Evolutionary conservation across 2,888 invertebrate species (phyloP).

Genomic region (Sarcophaga rosellei): DNA sequence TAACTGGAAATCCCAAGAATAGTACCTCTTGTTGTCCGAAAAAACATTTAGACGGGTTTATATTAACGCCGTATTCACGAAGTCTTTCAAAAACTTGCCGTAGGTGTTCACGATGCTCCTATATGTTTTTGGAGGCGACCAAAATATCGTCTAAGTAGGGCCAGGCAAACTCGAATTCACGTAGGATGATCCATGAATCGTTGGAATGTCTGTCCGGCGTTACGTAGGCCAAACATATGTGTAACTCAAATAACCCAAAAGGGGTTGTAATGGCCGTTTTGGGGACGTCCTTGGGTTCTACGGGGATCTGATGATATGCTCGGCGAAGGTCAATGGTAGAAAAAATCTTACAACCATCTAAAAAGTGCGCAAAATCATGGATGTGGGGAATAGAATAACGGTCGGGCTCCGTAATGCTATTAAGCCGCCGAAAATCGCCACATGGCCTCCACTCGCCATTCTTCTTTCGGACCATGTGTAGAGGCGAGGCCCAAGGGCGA

Average conservation of each 20-base stretch:
- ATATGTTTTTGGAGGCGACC: constrained; percentile 4
- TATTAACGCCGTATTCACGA: constrained; percentile 63
- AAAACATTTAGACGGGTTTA: constrained; percentile 69
- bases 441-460: constrained; percentile 41
- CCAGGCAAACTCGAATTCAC: constrained; percentile 37
- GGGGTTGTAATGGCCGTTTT: constrained; percentile 51
- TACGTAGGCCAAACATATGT: constrained; percentile 51
- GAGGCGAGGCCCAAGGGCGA: constrained; percentile 74
- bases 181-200: constrained; percentile 46
- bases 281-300: constrained; percentile 36
- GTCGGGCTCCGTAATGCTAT: constrained; percentile 42
- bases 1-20: constrained; percentile 64
- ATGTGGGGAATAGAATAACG: constrained; percentile 58
- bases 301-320: constrained; percentile 61
- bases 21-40: constrained; percentile 55
- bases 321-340: constrained; percentile 50
- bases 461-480: constrained; percentile 73
- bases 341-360: constrained; percentile 45
- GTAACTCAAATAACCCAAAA: constrained; percentile 21
- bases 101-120: constrained; percentile 20
- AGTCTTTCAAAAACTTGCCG: constrained; percentile 39
- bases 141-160: constrained; percentile 41
- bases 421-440: constrained; percentile 42
- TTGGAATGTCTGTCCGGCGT: constrained; percentile 56
- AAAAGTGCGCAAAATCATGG: constrained; percentile 35